Base-by-base conservation (phyloP, 2,113 vertebrate genomes). In the Philantomba maxwellii region DNA sequence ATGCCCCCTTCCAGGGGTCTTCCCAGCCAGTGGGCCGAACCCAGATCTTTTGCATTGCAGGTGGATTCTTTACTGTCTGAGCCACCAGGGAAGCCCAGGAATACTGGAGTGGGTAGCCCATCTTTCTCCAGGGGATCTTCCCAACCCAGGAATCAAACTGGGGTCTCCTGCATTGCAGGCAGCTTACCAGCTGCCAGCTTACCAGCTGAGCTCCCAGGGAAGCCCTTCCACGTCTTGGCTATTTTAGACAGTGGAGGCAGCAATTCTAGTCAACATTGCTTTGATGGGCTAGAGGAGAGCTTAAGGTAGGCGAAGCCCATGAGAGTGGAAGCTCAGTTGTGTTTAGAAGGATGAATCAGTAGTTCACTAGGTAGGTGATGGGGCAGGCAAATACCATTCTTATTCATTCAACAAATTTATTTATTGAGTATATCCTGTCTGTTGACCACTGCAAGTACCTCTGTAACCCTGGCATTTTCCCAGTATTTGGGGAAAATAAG, bases 401-500 rank as follows among this genome's bases (percentile, higher is more conserved):
- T 55, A 77, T 51, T 86, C 53, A 82, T 57, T 75, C 16, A 36
- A 21, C 21, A 70, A 17, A 30, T 75, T 26, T 51, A 19, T 49
- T 93, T 78, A 62, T 43, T 55, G 51, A 93, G 21, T 23, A 25
- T 1, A 15, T 77, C 36, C 11, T 84, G 1, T 85, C 2, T 87
- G 33, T 33, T 51, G 6, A 84, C 60, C 66, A 39, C 53, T 73
- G 62, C 60, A 80, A 57, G 33, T 83, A 19, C 2, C 16, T 83
- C 0, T 81, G 53, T 82, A 25, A 43, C 16, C 13, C 49, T 53
- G 3, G 45, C 39, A 16, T 92, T 92, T 95, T 89, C 58, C 58
- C 75, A 77, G 51, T 57, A 55, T 36, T 51, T 12, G 75, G 55
- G 77, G 1, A 94, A 94, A 84, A 33, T 87, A 78, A 82, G 62